Evolutionary conservation across 2,113 vertebrate genomes (phyloP).

Genomic region (Notothenia coriiceps): DNA sequence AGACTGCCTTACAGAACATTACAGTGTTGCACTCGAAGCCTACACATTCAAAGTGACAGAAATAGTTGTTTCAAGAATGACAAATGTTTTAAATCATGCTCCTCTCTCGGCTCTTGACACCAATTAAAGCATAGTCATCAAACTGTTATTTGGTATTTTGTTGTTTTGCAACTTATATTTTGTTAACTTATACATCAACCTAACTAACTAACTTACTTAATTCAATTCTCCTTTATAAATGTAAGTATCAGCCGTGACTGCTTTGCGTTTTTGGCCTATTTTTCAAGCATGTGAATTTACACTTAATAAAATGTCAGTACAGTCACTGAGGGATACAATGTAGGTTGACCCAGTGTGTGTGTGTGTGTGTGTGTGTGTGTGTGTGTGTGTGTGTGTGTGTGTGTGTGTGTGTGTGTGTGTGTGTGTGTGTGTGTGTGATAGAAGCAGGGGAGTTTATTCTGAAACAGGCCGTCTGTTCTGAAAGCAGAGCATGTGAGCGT

Average conservation of each 20-base stretch:
- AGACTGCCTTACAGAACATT: too few relatives aligned
- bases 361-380: conserved; percentile 24
- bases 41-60: too few relatives aligned
- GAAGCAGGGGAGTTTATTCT: conserved; percentile 63
- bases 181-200: too few relatives aligned
- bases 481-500: conserved; percentile 58
- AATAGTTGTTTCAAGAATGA: too few relatives aligned
- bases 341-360: conserved; percentile 47
- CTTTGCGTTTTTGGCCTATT: conserved; percentile 1
- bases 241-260: background rate
- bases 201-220: too few relatives aligned
- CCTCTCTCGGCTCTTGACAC: too few relatives aligned
- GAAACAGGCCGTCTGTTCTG: conserved; percentile 76
- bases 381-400: conserved; percentile 8
- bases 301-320: conserved; percentile 29
- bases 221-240: background rate
- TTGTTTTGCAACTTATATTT: too few relatives aligned
- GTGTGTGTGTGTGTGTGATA: conserved; percentile 16
- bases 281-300: conserved; percentile 12
- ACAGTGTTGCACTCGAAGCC: too few relatives aligned
- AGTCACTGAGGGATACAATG: conserved; percentile 34
- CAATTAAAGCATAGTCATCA: too few relatives aligned
- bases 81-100: too few relatives aligned
- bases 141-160: too few relatives aligned
- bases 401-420: conserved; percentile 1